Conservation (phyloP, 2,888 invertebrate genomes). For the Mesorhabditis sp. region DNA sequence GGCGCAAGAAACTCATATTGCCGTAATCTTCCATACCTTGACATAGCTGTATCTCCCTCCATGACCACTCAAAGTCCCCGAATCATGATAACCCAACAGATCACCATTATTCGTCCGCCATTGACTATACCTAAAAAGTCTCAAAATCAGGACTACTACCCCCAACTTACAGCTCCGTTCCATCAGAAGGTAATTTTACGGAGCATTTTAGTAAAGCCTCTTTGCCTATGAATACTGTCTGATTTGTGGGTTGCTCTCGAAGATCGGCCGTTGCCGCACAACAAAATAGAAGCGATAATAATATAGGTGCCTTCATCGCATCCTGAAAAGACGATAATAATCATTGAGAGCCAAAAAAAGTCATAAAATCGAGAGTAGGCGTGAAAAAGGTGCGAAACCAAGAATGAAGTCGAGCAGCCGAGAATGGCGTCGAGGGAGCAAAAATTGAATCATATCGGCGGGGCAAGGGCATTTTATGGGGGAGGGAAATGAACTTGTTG, state of each 20-base stretch:
- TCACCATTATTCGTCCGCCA: slow-evolving; percentile 51
- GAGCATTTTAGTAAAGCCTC: slow-evolving; percentile 45
- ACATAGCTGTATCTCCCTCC: slow-evolving; percentile 52
- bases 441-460: no score
- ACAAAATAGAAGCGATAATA: not conserved
- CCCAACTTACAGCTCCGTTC: slow-evolving; percentile 23
- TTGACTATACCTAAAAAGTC: slow-evolving; percentile 39
- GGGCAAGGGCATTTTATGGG: no score
- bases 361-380: no score
- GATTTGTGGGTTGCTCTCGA: slow-evolving; percentile 22
- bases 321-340: not conserved
- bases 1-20: slow-evolving; percentile 12
- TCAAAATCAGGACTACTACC: not conserved
- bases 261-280: not conserved
- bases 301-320: not conserved
- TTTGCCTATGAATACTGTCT: slow-evolving; percentile 32
- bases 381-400: no score
- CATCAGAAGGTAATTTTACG: slow-evolving; percentile 29
- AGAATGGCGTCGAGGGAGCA: no score
- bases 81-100: slow-evolving; percentile 46
- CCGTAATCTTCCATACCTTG: slow-evolving; percentile 21
- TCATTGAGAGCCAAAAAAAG: not conserved
- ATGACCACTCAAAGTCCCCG: slow-evolving; percentile 44
- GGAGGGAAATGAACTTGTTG: no score
- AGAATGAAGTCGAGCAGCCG: no score